These are phyloP conservation scores for Cygnus atratus DNA, from an alignment of 2,113 vertebrate species.

Conservation along the genomic window DNA sequence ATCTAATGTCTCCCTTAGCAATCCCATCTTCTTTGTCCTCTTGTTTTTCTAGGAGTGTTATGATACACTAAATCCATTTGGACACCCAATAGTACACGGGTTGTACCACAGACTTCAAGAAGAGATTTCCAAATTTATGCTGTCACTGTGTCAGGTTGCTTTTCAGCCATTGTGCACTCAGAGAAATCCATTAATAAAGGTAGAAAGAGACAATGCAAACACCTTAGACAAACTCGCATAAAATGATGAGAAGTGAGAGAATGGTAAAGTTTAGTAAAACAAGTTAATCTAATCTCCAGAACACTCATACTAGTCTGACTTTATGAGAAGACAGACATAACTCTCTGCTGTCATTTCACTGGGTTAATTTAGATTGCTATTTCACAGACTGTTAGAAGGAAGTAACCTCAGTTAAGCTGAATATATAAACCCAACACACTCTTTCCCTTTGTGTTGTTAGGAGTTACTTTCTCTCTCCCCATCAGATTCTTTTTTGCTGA, in stretches of 20 bases:
- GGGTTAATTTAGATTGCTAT: background rate
- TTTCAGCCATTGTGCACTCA: background rate
- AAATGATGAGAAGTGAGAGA: background rate
- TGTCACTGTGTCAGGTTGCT: background rate
- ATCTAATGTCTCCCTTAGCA: conserved; percentile 56
- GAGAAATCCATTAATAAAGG: background rate
- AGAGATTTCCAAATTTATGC: background rate
- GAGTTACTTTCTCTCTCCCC: background rate
- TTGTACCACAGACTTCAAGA: background rate
- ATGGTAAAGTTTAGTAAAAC: background rate
- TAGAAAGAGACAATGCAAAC: background rate
- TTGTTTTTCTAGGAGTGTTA: conserved; percentile 16
- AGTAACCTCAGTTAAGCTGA: background rate
- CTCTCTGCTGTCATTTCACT: background rate
- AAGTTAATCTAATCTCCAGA: background rate
- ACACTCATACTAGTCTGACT: background rate
- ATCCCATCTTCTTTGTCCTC: conserved; percentile 46
- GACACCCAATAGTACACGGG: background rate
- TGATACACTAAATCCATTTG: conserved; percentile 53
- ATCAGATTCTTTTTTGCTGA: background rate
- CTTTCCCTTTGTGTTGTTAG: background rate
- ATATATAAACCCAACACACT: background rate
- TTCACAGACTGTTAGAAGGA: background rate
- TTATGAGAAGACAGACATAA: background rate
- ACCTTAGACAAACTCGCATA: background rate